Percentiles rank a stretch among this genome's conserved stretches.
These are phyloP conservation scores for Erebia aethiops DNA, from an alignment of 2,888 invertebrate species.

Conservation along the genomic window DNA sequence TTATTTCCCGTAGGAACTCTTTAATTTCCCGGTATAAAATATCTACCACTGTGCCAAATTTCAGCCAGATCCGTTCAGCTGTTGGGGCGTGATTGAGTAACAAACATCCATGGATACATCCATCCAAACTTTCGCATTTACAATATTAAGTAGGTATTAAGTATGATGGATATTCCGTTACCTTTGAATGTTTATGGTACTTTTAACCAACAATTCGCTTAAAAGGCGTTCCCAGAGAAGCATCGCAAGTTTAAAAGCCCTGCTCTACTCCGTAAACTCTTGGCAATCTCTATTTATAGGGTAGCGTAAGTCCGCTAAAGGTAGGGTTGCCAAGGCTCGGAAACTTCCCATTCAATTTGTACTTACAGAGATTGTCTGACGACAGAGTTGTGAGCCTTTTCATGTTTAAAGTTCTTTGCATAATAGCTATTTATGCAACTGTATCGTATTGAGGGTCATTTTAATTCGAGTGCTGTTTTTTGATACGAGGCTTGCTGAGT, in stretches of 20 bases:
- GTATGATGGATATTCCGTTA: not conserved
- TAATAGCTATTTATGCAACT: too few species aligned
- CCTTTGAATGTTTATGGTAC: not conserved
- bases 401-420: conserved; percentile 9
- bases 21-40: too few species aligned
- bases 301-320: conserved; percentile 8
- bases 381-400: conserved; percentile 4
- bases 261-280: not conserved
- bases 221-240: not conserved
- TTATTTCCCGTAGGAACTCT: too few species aligned
- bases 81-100: too few species aligned
- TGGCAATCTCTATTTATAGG: conserved; percentile 16
- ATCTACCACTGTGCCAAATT: too few species aligned
- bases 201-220: conserved; percentile 6
- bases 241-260: conserved; percentile 10
- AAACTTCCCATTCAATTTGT: conserved; percentile 14
- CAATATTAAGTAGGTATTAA: too few species aligned
- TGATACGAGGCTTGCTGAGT: too few species aligned
- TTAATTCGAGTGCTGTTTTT: too few species aligned
- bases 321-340: conserved; percentile 9
- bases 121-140: too few species aligned
- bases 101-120: too few species aligned
- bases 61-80: too few species aligned
- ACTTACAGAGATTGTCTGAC: conserved; percentile 12
- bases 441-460: too few species aligned